Conservation (phyloP, 2,797 vertebrate species). For the Anguilla megastoma region DNA sequence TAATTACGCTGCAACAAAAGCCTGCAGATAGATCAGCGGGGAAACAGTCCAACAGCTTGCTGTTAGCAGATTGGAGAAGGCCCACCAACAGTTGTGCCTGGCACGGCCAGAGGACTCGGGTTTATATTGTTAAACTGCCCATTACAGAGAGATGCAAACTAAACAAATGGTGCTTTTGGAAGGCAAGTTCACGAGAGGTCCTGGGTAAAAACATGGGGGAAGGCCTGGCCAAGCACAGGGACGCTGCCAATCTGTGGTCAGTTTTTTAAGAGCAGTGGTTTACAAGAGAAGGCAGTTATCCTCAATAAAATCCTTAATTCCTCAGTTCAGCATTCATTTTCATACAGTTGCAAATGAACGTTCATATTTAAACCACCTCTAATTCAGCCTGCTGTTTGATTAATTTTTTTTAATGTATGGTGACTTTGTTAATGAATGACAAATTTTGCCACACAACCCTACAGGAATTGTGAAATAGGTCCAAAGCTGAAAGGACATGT, state of each 20-base stretch:
- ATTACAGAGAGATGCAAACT: conserved; percentile 27
- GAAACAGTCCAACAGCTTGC: conserved; percentile 35
- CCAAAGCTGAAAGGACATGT: background rate
- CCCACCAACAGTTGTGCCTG: conserved; percentile 34
- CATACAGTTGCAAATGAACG: background rate
- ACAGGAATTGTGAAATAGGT: background rate
- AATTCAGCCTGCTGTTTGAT: background rate
- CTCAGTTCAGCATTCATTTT: background rate
- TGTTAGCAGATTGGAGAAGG: conserved; percentile 38
- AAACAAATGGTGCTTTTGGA: conserved; percentile 30
- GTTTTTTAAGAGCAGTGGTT: background rate
- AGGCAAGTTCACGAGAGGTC: conserved; percentile 21
- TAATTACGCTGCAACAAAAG: conserved; percentile 31
- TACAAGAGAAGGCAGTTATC: background rate
- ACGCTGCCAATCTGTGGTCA: background rate
- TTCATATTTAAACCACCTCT: background rate
- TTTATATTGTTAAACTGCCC: conserved; percentile 32
- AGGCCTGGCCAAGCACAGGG: background rate
- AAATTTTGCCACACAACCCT: background rate
- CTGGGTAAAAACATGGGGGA: conserved; percentile 16
- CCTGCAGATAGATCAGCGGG: conserved; percentile 4
- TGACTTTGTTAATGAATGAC: background rate
- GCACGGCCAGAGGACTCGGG: conserved; percentile 27
- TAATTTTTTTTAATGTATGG: background rate
- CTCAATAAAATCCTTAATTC: background rate